These are phyloP conservation scores for Eleutherodactylus coqui DNA, from an alignment of 2,797 vertebrate genomes.

Conservation along the genomic window DNA sequence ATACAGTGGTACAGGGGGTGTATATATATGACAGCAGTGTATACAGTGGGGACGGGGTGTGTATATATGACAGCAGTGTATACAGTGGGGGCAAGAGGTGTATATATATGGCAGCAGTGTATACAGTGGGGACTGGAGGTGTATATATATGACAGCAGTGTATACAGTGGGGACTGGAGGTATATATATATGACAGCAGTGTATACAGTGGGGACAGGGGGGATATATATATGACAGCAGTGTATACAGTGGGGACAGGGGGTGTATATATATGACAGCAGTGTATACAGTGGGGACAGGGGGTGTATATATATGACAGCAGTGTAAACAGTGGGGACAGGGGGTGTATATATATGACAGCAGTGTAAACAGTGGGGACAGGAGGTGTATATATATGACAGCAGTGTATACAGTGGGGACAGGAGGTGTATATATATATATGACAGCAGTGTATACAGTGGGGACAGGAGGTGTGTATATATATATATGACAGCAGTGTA, in stretches of 20 bases:
- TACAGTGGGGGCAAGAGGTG: neutral
- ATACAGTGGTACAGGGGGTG: neutral
- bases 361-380: neutral
- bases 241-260: neutral
- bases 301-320: neutral
- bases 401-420: too few species aligned
- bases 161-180: neutral
- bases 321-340: neutral
- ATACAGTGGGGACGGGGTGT: neutral
- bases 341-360: neutral
- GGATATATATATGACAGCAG: neutral
- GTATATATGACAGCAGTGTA: neutral
- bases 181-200: neutral
- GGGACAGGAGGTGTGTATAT: neutral
- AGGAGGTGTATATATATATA: too few species aligned
- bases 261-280: neutral
- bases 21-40: neutral
- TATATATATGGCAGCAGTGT: neutral
- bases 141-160: neutral
- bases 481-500: neutral
- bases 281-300: neutral
- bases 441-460: too few species aligned
- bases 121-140: neutral
- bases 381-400: neutral
- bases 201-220: neutral